Percentiles rank a stretch among this genome's conserved stretches.
These are phyloP conservation scores for Phrixothrix hirtus DNA, from an alignment of 2,888 invertebrate genomes.

Conservation along the genomic window DNA sequence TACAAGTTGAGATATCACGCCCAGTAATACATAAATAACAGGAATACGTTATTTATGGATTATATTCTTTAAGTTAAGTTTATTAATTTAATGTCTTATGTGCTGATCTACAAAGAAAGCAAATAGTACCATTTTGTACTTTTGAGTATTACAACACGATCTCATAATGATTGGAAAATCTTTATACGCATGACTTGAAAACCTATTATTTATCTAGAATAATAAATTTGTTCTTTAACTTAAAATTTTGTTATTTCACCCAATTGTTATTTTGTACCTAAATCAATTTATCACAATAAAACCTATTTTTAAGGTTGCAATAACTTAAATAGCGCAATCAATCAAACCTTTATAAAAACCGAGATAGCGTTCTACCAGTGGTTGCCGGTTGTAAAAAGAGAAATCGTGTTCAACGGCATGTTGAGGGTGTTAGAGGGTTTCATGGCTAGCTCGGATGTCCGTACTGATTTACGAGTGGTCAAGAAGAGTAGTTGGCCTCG, in stretches of 20 bases:
- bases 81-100: too few relatives aligned
- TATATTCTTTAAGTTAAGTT: too few relatives aligned
- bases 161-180: too few relatives aligned
- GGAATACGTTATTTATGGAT: too few relatives aligned
- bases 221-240: too few relatives aligned
- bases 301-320: slow-evolving; percentile 18
- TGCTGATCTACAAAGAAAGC: too few relatives aligned
- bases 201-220: too few relatives aligned
- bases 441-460: slow-evolving; percentile 23
- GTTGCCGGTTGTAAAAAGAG: slow-evolving; percentile 26
- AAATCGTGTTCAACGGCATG: slow-evolving; percentile 21
- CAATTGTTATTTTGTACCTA: slow-evolving; percentile 11
- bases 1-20: too few relatives aligned
- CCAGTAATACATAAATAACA: too few relatives aligned
- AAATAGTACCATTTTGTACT: too few relatives aligned
- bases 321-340: slow-evolving; percentile 15
- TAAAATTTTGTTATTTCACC: background rate
- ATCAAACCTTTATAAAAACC: slow-evolving; percentile 19
- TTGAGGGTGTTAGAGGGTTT: slow-evolving; percentile 23
- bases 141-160: too few relatives aligned
- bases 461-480: slow-evolving; percentile 27
- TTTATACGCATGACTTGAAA: too few relatives aligned
- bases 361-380: slow-evolving; percentile 16
- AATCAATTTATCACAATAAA: slow-evolving; percentile 18
- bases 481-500: slow-evolving; percentile 19